phyloP scores from a whole-genome alignment of 2,888 invertebrate genomes.

The Diarsia rubi region DNA sequence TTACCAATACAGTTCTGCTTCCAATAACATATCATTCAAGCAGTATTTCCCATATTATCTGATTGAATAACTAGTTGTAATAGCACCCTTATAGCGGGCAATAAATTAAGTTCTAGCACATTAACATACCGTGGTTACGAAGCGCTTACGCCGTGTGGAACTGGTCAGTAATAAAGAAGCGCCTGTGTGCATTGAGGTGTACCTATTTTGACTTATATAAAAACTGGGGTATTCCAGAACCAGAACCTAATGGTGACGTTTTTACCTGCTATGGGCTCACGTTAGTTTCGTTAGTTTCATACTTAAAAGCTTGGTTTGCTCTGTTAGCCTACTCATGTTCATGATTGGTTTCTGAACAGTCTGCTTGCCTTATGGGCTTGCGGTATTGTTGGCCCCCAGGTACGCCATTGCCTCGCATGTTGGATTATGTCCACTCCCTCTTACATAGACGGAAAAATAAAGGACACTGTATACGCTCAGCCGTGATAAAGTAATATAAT shows the following conservation, averaged over 20 bases:
- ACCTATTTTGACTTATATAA: not conserved
- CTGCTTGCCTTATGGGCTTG: too few species aligned
- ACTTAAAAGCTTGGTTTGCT: too few species aligned
- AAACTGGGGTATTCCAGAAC: not conserved
- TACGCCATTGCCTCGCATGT: too few species aligned
- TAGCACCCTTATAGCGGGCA: conserved; percentile 29
- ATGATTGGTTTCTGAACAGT: too few species aligned
- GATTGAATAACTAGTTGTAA: conserved; percentile 37
- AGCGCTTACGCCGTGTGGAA: conserved; percentile 52
- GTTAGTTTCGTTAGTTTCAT: too few species aligned
- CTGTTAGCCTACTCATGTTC: too few species aligned
- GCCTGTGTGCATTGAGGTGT: conserved; percentile 11
- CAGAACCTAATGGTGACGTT: not conserved
- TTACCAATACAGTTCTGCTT: not conserved
- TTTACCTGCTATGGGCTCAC: too few species aligned
- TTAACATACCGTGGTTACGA: conserved; percentile 49
- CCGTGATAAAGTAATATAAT: not conserved
- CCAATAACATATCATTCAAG: conserved; percentile 19
- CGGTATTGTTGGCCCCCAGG: too few species aligned
- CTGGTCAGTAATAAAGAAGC: conserved; percentile 33
- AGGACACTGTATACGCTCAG: not conserved
- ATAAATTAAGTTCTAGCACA: conserved; percentile 50
- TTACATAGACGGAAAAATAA: not conserved
- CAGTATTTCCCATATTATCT: conserved; percentile 32
- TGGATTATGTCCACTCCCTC: not conserved